Percentiles rank a stretch among this genome's conserved stretches.
These are phyloP conservation scores for Sminthopsis crassicaudata DNA, from an alignment of 2,113 vertebrate genomes.

Conservation along the genomic window DNA sequence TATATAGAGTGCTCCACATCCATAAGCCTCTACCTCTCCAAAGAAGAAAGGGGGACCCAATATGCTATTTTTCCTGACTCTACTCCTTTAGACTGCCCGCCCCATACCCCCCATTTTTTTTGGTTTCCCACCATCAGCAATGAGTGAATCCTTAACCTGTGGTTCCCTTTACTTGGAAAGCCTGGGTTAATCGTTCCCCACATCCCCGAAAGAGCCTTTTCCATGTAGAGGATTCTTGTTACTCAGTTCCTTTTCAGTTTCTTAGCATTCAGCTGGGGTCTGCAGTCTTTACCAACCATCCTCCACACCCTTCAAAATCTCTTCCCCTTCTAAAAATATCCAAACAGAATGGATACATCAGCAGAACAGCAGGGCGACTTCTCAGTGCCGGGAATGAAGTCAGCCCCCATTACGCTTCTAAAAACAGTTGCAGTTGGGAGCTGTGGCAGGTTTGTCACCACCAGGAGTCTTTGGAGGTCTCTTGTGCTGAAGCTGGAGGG, in stretches of 20 bases:
- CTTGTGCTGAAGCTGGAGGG: not conserved
- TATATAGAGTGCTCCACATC: not conserved
- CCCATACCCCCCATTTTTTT: not conserved
- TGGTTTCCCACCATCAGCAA: not conserved
- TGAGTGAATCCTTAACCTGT: not conserved
- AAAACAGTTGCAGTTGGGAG: not conserved
- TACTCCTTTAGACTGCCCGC: not conserved
- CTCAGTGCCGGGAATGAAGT: not conserved
- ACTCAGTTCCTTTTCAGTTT: not conserved
- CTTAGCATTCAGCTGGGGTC: not conserved
- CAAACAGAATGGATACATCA: not conserved
- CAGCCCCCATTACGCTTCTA: conserved; percentile 24
- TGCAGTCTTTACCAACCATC: not conserved
- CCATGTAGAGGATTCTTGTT: not conserved
- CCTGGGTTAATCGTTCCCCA: not conserved
- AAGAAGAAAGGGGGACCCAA: not conserved
- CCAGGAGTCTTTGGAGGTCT: not conserved
- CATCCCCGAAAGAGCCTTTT: not conserved
- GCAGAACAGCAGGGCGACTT: not conserved
- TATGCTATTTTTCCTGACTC: not conserved
- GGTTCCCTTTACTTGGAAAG: not conserved
- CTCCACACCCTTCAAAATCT: not conserved
- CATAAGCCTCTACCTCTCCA: not conserved
- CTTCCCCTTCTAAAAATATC: conserved; percentile 11
- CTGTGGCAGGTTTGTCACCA: not conserved